Base-by-base conservation (phyloP, 2,888 invertebrate genomes). In the Diplazon laetatorius region DNA sequence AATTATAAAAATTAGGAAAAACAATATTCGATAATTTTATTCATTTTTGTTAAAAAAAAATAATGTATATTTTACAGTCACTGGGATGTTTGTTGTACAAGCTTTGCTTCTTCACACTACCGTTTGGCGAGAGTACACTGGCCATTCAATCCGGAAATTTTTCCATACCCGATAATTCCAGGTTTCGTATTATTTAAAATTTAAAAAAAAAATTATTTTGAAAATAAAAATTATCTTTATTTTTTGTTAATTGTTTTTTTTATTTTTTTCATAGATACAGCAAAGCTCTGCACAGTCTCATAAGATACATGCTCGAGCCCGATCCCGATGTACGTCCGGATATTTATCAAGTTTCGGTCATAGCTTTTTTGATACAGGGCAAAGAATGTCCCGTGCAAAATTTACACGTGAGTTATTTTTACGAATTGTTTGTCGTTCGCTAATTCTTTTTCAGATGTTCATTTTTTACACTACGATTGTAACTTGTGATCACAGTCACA, bases 101-200 rank as follows among this genome's bases (percentile, higher is more conserved):
- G 90, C 92, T 98, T 84, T 97, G 97, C 91, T 98, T 95, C 92
- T 97, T 97, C 91, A 93, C 95, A 42, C 92, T 97, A 87, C 98
- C 97, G 63, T 98, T 98, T 91, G 97, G 97, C 35, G 98, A 98
- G 91, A 97, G 97, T 88, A 95, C 96, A n/a, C 92, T 98, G 84
- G 97, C 98, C 65, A 98, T 98, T 88, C 97, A 97, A 91, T 96
- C 95, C 90, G 97, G 96, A 65, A 95, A 95, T 87, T 97, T 97
- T 90, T 94, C 94, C 82, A 95, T 97, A 91, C 97, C 97, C 68
- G 95, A 96, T 89, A 94, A 93, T 91, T 95, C 96, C 18, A 94
- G 93, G 91, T 96, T 94, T 59, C n/a, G 30, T 30, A 30, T 30
- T 30, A 5, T 30, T 6, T 5, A 30, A 30, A 6, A 30, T 30